Evolutionary conservation across 2,797 vertebrate species (phyloP).

Genomic region (Muscicapa striata): DNA sequence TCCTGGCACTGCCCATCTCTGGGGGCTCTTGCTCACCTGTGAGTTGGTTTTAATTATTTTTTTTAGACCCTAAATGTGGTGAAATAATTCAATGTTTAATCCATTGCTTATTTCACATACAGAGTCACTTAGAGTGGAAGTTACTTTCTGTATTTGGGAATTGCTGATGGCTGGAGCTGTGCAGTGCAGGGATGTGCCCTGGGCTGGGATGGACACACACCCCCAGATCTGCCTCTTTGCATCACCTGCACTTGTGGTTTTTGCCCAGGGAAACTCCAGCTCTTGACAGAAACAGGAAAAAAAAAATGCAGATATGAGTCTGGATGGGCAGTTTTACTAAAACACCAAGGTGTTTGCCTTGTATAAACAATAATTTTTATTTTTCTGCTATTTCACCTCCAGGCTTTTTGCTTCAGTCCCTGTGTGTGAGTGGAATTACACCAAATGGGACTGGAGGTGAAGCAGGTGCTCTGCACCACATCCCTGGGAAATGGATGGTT

Average conservation of each 20-base stretch:
- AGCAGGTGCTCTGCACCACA: neutral
- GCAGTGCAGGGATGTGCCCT: neutral
- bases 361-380: neutral
- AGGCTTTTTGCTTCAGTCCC: neutral
- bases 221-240: neutral
- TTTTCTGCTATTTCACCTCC: neutral
- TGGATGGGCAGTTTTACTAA: neutral
- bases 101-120: rapidly evolving
- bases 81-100: neutral
- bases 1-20: no score
- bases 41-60: no score
- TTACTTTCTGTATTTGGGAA: rapidly evolving
- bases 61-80: neutral
- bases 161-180: rapidly evolving
- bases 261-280: neutral
- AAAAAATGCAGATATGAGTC: rapidly evolving
- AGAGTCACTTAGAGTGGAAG: rapidly evolving
- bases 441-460: neutral
- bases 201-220: neutral
- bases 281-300: neutral
- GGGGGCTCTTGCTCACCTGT: no score
- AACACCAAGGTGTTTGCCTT: neutral
- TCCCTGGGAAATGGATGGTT: neutral
- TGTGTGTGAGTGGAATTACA: neutral
- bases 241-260: neutral